phyloP scores from a whole-genome alignment of 2,113 vertebrate genomes.

The Chloroceryle aenea region DNA sequence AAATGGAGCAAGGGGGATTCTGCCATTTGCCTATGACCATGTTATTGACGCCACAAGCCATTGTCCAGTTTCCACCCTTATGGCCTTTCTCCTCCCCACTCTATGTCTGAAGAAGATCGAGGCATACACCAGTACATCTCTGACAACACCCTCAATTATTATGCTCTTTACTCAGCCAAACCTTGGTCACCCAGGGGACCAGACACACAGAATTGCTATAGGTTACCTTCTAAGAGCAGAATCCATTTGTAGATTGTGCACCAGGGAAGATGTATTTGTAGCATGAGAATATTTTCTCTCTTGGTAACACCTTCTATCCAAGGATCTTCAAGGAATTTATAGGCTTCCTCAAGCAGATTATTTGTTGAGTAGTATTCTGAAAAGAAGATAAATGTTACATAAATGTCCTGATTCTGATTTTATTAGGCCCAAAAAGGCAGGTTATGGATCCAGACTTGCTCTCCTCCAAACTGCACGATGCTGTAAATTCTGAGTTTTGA shows the following conservation, averaged over 20 bases:
- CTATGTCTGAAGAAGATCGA: neutral
- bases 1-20: neutral
- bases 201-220: neutral
- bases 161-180: neutral
- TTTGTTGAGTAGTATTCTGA: neutral
- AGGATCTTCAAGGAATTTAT: neutral
- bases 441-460: neutral
- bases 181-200: neutral
- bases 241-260: neutral
- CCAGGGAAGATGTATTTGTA: neutral
- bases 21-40: neutral
- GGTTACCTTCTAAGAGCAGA: neutral
- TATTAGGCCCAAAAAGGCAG: neutral
- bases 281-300: neutral
- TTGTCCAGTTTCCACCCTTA: neutral
- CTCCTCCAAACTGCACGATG: neutral
- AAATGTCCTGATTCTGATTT: neutral
- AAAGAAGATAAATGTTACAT: neutral
- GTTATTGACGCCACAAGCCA: neutral
- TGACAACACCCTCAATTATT: neutral
- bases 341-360: neutral
- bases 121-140: neutral
- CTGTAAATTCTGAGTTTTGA: neutral
- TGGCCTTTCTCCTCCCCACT: neutral
- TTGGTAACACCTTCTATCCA: neutral